Evolutionary conservation across 2,888 invertebrate genomes (phyloP), one percentile per base, ranked within the genome.

Genomic region (Poecilobothrus nobilitatus): DNA sequence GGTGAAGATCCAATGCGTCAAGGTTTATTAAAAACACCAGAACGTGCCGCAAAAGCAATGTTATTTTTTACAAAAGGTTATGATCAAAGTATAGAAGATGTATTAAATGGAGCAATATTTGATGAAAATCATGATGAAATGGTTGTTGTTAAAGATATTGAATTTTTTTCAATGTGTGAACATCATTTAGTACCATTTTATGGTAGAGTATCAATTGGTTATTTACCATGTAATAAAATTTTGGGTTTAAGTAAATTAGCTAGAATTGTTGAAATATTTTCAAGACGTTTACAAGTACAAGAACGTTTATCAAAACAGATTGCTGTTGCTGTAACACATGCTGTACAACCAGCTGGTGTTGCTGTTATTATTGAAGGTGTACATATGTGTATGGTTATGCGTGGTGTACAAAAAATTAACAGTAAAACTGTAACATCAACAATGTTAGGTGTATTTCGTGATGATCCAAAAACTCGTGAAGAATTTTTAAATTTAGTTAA

Each of bases 321-420:
- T 74, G 98, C 98, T 0, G 88, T 95, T 20, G 98, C 98, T 1
- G 94, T 99, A 22, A 94, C 96, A 15, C 95, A 98, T 83, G 98
- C 98, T 0, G 94, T 99, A 2, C 91, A 96, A 72, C 99, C 99
- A 0, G 90, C 94, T 2, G 99, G 99, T 10, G 99, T 99, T 0
- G 99, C 96, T 2, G 98, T 99, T 18, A 94, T 99, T 53, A 91
- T 98, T 20, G 98, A 99, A 82, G 98, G 97, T 86, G 94, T 95
- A 18, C 98, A 99, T 84, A 98, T 99, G 98, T 99, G 99, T 81
- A 99, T 99, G 99, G 97, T 99, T 66, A 99, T 99, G 99, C 85
- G 99, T 73, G 99, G 99, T 7, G 98, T 99, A 3, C 98, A 99
- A 84, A 99, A 99, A 84, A 93, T 97, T 77, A 97, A 97, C 86